Percentiles rank a stretch among this genome's conserved stretches.
These are phyloP conservation scores for Okamejei kenojei DNA, from an alignment of 2,797 vertebrate species.

Conservation along the genomic window DNA sequence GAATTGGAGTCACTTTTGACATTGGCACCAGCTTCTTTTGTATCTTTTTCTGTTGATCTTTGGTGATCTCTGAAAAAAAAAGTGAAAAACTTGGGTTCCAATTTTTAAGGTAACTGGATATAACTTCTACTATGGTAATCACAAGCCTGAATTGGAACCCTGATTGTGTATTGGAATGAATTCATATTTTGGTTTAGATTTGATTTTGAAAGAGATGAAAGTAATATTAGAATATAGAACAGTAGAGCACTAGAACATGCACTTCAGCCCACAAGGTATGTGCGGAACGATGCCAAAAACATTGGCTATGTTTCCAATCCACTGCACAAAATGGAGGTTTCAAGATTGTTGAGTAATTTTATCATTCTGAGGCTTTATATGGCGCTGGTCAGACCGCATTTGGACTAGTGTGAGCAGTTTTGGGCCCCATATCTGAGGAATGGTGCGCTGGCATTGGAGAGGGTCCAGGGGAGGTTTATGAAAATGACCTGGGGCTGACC, in stretches of 20 bases:
- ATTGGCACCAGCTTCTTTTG: neutral
- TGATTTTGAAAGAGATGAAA: neutral
- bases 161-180: neutral
- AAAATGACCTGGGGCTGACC: no score
- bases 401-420: no score
- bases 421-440: no score
- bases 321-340: neutral
- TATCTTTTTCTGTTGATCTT: neutral
- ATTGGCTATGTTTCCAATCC: neutral
- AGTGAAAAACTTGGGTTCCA: neutral
- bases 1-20: constrained; percentile 15
- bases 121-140: neutral
- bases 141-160: neutral
- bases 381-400: no score
- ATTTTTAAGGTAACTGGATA: neutral
- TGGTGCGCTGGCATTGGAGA: no score
- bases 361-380: neutral
- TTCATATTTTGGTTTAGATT: neutral
- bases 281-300: neutral
- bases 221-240: neutral
- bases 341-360: neutral
- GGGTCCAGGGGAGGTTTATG: no score
- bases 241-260: no score
- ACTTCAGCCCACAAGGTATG: no score
- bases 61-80: neutral